Conservation (phyloP, 2,113 vertebrate genomes). For the Entelurus aequoreus region DNA sequence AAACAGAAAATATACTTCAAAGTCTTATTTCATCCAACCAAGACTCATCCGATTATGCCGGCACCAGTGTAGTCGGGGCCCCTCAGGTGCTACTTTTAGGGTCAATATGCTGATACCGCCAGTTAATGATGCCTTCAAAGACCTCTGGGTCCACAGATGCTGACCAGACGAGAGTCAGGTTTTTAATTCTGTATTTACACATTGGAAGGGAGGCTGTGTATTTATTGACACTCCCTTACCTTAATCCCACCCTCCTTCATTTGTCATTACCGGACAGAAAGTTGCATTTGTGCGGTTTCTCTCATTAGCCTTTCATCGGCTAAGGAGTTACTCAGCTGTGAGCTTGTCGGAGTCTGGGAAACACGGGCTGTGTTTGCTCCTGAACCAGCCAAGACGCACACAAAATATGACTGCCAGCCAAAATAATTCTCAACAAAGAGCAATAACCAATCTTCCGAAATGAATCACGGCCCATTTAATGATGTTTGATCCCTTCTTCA, state of each 20-base stretch:
- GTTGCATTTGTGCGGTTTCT: slow-evolving; percentile 52
- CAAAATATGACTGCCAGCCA: neutral
- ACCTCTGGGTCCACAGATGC: slow-evolving; percentile 60
- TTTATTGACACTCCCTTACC: slow-evolving; percentile 54
- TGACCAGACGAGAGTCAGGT: slow-evolving; percentile 69
- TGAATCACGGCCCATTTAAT: no score
- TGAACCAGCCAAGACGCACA: no score
- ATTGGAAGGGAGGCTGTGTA: slow-evolving; percentile 55
- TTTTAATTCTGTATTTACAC: no score
- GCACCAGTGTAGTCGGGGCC: slow-evolving; percentile 57
- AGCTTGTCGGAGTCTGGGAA: slow-evolving; percentile 17
- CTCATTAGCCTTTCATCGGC: slow-evolving; percentile 25
- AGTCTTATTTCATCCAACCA: slow-evolving; percentile 75
- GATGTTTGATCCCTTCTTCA: no score
- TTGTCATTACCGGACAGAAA: slow-evolving; percentile 46
- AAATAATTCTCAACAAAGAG: neutral
- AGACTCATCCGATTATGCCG: slow-evolving; percentile 56
- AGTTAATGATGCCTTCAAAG: slow-evolving; percentile 79
- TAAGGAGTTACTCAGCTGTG: slow-evolving; percentile 2
- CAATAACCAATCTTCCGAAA: neutral
- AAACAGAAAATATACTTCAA: slow-evolving; percentile 76
- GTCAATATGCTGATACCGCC: slow-evolving; percentile 73
- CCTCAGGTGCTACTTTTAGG: slow-evolving; percentile 68
- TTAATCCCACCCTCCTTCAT: slow-evolving; percentile 52
- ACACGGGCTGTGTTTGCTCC: neutral